Conservation (phyloP, 2,797 vertebrate species). For the Syndactyla subalaris region DNA sequence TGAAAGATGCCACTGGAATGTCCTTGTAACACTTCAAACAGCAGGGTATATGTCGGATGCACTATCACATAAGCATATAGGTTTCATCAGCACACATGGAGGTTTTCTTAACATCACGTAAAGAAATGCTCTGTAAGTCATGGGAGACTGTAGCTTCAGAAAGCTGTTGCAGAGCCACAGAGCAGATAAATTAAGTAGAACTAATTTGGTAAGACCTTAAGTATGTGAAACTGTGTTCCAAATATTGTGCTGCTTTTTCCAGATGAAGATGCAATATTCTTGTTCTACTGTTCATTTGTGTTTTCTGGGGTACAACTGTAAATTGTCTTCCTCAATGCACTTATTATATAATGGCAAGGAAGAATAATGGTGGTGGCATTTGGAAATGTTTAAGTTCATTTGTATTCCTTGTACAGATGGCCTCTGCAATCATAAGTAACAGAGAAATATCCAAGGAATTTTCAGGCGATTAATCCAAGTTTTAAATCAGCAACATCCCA, state of each 20-base stretch:
- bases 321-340: slow-evolving; percentile 47
- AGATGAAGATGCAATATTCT: slow-evolving; percentile 25
- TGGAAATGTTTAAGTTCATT: slow-evolving; percentile 58
- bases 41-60: background rate
- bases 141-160: slow-evolving; percentile 1
- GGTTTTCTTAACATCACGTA: background rate
- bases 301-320: slow-evolving; percentile 49
- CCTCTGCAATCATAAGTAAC: slow-evolving; percentile 29
- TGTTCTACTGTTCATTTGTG: slow-evolving; percentile 41
- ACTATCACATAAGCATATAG: background rate
- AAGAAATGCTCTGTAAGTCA: background rate
- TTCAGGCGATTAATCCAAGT: slow-evolving; percentile 41
- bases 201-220: slow-evolving; percentile 60
- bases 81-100: background rate
- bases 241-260: slow-evolving; percentile 44
- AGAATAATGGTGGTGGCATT: slow-evolving; percentile 50
- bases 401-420: slow-evolving; percentile 39
- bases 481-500: slow-evolving; percentile 31
- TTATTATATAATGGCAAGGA: slow-evolving; percentile 45
- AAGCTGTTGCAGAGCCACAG: background rate
- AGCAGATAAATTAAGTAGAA: slow-evolving; percentile 56
- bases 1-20: background rate
- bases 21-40: background rate
- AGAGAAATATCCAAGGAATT: slow-evolving; percentile 48
- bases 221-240: slow-evolving; percentile 31